Base-by-base conservation (phyloP, 2,888 invertebrate genomes). In the Polia nebulosa region DNA sequence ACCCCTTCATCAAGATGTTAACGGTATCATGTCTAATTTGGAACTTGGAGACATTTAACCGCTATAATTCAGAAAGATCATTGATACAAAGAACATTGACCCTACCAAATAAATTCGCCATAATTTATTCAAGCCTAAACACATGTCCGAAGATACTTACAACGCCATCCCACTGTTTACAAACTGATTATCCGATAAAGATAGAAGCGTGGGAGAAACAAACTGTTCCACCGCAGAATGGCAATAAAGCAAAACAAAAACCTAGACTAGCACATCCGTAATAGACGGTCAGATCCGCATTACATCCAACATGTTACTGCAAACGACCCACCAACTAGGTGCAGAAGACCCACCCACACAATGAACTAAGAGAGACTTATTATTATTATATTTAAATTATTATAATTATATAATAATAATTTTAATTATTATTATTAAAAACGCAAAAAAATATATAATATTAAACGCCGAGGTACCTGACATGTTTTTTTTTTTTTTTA, bases 201-300 rank as follows among this genome's bases (percentile, higher is more conserved):
- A 58, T 49, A 75, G 27, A 49, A 41, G 60, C 63, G 76, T 76
- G 49, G 76, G 80, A 34, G 63, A 49, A 51, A 61, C 60, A 80
- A 76, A 76, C 77, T 64, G 52, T 27, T 56, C 52, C 76, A 39
- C 76, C 41, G 70, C 80, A 62, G 49, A 67, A 47, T 55, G 49
- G 59, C 76, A 62, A 79, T 80, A 80, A 79, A 76, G 56, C 76
- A 76, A 76, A 80, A 80, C 36, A 55, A 76, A 80, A 69, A 59
- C 69, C 51, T 62, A 69, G 61, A 59, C 68, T 49, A 59, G 76
- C 45, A 62, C 58, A 79, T 79, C 69, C 62, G 55, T 68, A 56
- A 68, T 36, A 47, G 61, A 62, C 55, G 80, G 45, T 22, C 41
- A 80, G 69, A 76, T 76, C 76, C 61, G 76, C 61, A 76, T 80